phyloP scores from a whole-genome alignment of 2,888 invertebrate species.

The Conomelus anceps region DNA sequence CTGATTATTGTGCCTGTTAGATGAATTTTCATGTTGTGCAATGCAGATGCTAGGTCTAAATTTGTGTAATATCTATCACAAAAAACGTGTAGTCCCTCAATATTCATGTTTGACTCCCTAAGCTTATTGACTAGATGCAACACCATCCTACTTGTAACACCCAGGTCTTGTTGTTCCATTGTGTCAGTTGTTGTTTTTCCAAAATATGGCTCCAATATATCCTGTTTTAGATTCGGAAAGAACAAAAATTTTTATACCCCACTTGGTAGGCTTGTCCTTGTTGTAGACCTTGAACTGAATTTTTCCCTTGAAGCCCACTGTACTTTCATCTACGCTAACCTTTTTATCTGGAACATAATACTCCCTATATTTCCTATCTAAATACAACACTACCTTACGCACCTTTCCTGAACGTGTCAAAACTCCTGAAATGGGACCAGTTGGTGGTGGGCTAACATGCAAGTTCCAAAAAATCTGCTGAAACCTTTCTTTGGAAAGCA shows the following conservation, averaged over 20 bases:
- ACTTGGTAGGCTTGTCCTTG: too few relatives aligned
- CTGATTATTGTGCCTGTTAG: constrained; percentile 18
- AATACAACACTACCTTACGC: not conserved
- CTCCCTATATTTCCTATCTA: constrained; percentile 1
- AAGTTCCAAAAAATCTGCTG: constrained; percentile 8
- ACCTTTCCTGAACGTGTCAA: not conserved
- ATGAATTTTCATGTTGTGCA: constrained; percentile 1
- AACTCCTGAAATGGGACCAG: not conserved
- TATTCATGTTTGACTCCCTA: not conserved
- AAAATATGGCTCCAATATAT: constrained; percentile 15
- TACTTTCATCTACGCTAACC: constrained; percentile 13
- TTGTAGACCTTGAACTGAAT: not conserved
- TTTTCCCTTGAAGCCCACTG: constrained; percentile 9
- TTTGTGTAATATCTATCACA: not conserved
- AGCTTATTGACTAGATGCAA: constrained; percentile 12
- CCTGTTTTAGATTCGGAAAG: not conserved
- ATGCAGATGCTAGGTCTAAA: not conserved
- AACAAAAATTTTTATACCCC: constrained; percentile 17
- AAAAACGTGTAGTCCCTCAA: constrained; percentile 4
- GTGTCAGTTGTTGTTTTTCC: not conserved
- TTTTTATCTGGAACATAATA: not conserved
- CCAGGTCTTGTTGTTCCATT: constrained; percentile 6
- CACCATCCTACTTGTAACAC: constrained; percentile 6
- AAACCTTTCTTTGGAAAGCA: constrained; percentile 1
- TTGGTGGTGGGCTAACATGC: not conserved